These are phyloP conservation scores for Lucilia sericata DNA, from an alignment of 1,140 invertebrate genomes.

Conservation along the genomic window DNA sequence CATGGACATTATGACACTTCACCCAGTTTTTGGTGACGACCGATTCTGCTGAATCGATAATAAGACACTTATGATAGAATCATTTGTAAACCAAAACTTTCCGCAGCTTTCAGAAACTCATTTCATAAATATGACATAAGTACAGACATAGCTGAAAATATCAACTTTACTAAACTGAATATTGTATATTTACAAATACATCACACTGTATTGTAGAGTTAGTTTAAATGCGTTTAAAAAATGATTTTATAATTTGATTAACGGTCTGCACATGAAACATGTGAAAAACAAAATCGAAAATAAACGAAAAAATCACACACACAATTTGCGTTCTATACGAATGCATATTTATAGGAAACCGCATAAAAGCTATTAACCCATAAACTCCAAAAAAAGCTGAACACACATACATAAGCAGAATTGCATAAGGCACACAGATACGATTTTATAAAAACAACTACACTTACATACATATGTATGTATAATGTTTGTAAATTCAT, in stretches of 20 bases:
- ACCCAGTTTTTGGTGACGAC: too few relatives aligned
- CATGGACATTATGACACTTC: too few relatives aligned
- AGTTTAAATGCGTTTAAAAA: neutral
- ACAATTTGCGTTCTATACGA: neutral
- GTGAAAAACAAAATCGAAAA: neutral
- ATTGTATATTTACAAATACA: too few relatives aligned
- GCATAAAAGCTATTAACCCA: slow-evolving; percentile 32
- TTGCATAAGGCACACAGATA: neutral
- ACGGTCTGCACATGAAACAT: neutral
- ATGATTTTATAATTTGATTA: slow-evolving; percentile 39
- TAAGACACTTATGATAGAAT: too few relatives aligned
- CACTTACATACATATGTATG: neutral
- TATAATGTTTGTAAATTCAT: slow-evolving; percentile 11
- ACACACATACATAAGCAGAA: neutral
- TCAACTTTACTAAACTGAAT: too few relatives aligned
- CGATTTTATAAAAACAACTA: neutral
- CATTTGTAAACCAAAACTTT: too few relatives aligned
- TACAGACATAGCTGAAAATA: too few relatives aligned
- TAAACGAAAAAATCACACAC: neutral
- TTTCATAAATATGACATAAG: too few relatives aligned
- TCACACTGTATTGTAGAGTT: too few relatives aligned
- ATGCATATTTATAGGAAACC: slow-evolving; percentile 28
- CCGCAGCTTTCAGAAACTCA: too few relatives aligned
- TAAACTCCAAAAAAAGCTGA: neutral
- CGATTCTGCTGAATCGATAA: too few relatives aligned